Percentiles rank a stretch among this genome's conserved stretches.
Evolutionary conservation across 1,140 invertebrate genomes (phyloP).

Genomic region (Anagrus nilaparvatae): DNA sequence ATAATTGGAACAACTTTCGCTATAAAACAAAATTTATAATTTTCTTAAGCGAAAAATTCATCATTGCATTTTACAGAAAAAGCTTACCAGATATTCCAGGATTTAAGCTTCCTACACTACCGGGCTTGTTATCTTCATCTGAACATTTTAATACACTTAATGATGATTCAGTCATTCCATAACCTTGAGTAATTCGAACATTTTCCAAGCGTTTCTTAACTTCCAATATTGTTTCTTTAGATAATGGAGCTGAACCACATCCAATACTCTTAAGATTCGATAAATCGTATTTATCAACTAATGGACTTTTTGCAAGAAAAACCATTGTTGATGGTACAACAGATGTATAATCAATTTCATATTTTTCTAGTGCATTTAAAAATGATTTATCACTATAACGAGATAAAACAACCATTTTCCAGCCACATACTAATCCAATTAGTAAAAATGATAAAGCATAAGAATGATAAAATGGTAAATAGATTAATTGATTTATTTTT

Average conservation of each 20-base stretch:
- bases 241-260: constrained; percentile 38
- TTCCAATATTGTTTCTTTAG: constrained; percentile 36
- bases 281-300: constrained; percentile 37
- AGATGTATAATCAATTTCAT: constrained; percentile 42
- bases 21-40: constrained; percentile 10
- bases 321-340: constrained; percentile 47
- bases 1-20: constrained; percentile 23
- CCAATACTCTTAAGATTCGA: constrained; percentile 33
- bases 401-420: constrained; percentile 39
- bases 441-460: constrained; percentile 32
- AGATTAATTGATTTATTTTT: constrained; percentile 5
- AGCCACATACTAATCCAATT: constrained; percentile 20
- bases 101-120: constrained; percentile 26
- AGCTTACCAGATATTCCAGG: constrained; percentile 17
- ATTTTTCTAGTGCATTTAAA: constrained; percentile 43
- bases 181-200: constrained; percentile 34
- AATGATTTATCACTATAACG: constrained; percentile 52
- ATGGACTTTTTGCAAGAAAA: constrained; percentile 43
- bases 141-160: constrained; percentile 25
- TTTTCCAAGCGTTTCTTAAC: constrained; percentile 36
- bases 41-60: too few relatives aligned
- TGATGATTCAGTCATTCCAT: constrained; percentile 45
- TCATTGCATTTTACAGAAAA: too few relatives aligned
- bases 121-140: constrained; percentile 20
- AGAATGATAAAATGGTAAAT: constrained; percentile 38